Evolutionary conservation across 2,113 vertebrate genomes (phyloP).

Genomic region (Salminus brasiliensis): DNA sequence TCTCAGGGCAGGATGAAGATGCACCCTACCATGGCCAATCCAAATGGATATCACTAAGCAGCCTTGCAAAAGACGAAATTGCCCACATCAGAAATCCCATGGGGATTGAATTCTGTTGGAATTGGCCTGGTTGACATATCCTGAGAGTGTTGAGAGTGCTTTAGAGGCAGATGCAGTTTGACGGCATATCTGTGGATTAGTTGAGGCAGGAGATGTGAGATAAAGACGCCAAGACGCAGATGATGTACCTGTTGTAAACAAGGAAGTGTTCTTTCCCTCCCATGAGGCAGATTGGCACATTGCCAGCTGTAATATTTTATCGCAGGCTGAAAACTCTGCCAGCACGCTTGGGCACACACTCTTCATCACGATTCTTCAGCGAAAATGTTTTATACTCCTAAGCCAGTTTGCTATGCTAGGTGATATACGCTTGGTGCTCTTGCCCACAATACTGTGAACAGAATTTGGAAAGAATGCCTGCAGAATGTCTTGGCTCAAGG

Average conservation of each 20-base stretch:
- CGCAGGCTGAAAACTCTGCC: background rate
- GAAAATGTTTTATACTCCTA: slow-evolving; percentile 3
- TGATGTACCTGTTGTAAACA: slow-evolving; percentile 30
- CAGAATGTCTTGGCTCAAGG: background rate
- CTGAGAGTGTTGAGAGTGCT: background rate
- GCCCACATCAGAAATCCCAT: too few relatives aligned
- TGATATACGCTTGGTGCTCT: background rate
- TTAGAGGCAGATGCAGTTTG: slow-evolving; percentile 6
- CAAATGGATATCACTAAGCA: too few relatives aligned
- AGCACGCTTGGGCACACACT: background rate
- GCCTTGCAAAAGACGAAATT: too few relatives aligned
- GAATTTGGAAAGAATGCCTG: slow-evolving; percentile 3
- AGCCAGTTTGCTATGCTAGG: background rate
- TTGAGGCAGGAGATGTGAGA: background rate
- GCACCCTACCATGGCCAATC: too few relatives aligned
- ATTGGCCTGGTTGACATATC: background rate
- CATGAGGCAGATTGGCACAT: background rate
- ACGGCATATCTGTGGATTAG: slow-evolving; percentile 14
- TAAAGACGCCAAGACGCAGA: slow-evolving; percentile 9
- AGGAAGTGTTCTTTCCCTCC: background rate
- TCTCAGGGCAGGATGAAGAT: too few relatives aligned
- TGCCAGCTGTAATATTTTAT: background rate
- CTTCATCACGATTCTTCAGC: background rate
- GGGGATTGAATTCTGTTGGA: too few relatives aligned
- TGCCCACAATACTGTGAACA: background rate